Evolutionary conservation across 2,113 vertebrate genomes (phyloP).

Genomic region (Rissa tridactyla): DNA sequence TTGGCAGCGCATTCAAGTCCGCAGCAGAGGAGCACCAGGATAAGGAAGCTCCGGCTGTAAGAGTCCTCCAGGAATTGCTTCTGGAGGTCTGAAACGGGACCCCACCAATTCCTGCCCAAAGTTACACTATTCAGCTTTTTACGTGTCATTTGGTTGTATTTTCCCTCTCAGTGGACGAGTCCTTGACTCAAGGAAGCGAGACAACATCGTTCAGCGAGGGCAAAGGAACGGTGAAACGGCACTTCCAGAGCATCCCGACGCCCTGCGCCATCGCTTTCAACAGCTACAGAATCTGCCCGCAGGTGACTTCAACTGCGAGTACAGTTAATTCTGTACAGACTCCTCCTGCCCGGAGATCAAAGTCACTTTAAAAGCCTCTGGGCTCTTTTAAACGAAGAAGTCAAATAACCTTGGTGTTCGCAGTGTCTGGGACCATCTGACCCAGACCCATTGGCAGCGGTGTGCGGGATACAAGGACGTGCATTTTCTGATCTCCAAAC

Average conservation of each 20-base stretch:
- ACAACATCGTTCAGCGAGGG: neutral
- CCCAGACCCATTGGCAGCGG: neutral
- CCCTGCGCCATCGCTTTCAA: neutral
- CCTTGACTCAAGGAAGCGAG: neutral
- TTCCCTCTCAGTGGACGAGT: neutral
- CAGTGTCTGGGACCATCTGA: neutral
- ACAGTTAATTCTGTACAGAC: neutral
- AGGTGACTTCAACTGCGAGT: neutral
- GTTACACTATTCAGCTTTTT: neutral
- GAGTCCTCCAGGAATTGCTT: neutral
- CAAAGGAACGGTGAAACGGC: rapidly evolving
- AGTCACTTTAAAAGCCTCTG: neutral
- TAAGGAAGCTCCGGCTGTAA: neutral
- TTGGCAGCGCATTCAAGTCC: neutral
- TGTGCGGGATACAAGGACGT: rapidly evolving
- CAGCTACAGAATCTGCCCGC: neutral
- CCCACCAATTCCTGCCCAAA: neutral
- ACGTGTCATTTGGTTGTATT: neutral
- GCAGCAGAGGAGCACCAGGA: neutral
- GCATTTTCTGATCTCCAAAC: neutral
- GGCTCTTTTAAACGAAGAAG: neutral
- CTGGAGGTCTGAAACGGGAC: neutral
- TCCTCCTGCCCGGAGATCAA: neutral
- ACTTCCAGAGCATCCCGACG: neutral
- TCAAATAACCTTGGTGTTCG: neutral